phyloP scores from a whole-genome alignment of 2,113 vertebrate genomes.

The Catharus fuscescens region DNA sequence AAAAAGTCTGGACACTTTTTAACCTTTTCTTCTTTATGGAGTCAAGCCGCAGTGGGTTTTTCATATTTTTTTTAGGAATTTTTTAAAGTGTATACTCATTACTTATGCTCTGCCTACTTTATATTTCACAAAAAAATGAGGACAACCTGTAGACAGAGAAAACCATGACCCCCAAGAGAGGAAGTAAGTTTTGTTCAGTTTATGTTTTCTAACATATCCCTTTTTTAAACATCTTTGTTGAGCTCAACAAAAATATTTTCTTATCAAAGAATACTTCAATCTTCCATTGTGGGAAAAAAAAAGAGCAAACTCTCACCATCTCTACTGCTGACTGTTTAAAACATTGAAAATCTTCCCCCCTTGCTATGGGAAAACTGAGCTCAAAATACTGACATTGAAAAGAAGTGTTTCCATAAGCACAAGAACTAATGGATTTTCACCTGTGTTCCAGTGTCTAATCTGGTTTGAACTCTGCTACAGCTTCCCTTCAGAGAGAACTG shows the following conservation, averaged over 20 bases:
- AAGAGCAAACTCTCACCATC: background rate
- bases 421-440: background rate
- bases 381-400: background rate
- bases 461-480: background rate
- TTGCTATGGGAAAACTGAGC: background rate
- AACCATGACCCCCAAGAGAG: background rate
- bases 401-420: background rate
- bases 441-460: background rate
- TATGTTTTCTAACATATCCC: background rate
- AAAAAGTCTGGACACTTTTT: background rate
- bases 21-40: background rate
- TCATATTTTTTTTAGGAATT: accelerated
- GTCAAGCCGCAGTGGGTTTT: background rate
- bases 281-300: background rate
- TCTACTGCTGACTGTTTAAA: background rate
- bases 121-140: background rate
- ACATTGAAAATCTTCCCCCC: background rate
- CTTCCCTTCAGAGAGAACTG: background rate
- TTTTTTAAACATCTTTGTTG: background rate
- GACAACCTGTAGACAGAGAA: background rate
- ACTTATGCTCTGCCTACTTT: background rate
- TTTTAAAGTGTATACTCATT: background rate
- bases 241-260: background rate
- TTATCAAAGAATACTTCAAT: background rate
- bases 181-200: background rate